phyloP scores from a whole-genome alignment of 2,113 vertebrate species.

The Tricholaema leucomelas region DNA sequence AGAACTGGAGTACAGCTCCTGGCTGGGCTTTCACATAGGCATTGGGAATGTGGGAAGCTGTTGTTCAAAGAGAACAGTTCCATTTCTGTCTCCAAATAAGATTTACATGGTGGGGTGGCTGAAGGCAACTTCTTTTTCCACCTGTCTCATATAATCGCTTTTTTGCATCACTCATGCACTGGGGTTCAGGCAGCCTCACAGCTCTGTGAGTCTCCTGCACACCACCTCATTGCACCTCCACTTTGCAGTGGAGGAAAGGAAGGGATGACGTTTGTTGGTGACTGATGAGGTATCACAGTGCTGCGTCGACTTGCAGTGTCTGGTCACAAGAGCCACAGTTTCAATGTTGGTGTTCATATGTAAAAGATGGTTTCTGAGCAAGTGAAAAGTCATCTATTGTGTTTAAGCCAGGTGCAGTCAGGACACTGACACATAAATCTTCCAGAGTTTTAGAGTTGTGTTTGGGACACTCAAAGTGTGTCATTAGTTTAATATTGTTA shows the following conservation, averaged over 20 bases:
- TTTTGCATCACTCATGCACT: accelerated
- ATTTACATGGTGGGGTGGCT: too few relatives aligned
- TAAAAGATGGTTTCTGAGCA: too few relatives aligned
- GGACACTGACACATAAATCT: not conserved
- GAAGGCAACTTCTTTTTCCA: not conserved
- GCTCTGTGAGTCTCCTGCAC: not conserved
- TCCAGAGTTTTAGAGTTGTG: not conserved
- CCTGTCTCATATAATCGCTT: accelerated
- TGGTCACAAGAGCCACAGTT: not conserved
- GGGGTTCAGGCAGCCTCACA: not conserved
- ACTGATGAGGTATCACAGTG: accelerated
- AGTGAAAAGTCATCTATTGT: not conserved
- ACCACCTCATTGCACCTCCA: accelerated
- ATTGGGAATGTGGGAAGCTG: accelerated
- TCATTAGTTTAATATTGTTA: not conserved
- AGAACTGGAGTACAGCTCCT: not conserved
- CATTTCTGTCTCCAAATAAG: not conserved
- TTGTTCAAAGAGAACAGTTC: not conserved
- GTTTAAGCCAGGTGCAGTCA: not conserved
- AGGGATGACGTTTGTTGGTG: not conserved
- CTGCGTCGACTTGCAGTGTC: not conserved
- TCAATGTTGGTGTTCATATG: not conserved
- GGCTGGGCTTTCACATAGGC: not conserved
- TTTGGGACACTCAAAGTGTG: not conserved
- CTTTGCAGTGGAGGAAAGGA: accelerated